Evolutionary conservation across 2,797 vertebrate species (phyloP).

Genomic region (Poecilia gillii): DNA sequence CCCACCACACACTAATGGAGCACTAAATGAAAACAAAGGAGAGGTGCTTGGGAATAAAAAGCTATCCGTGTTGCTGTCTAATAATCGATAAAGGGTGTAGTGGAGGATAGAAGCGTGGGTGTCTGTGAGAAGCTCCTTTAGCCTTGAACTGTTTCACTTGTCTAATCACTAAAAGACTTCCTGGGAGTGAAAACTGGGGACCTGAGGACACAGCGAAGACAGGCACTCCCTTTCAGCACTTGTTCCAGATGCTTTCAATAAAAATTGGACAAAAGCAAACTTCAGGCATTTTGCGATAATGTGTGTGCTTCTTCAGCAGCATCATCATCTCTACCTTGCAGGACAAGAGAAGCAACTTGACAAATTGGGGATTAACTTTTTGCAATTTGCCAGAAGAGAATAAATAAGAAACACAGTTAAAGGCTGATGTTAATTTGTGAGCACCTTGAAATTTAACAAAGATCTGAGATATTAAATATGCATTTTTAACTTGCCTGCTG

Average conservation of each 20-base stretch:
- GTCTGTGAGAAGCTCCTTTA: slow-evolving; percentile 18
- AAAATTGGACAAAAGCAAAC: slow-evolving; percentile 43
- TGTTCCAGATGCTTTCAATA: slow-evolving; percentile 47
- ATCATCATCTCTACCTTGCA: neutral
- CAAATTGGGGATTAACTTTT: slow-evolving; percentile 14
- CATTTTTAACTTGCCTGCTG: neutral
- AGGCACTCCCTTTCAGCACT: slow-evolving; percentile 36
- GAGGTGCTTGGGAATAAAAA: slow-evolving; percentile 44
- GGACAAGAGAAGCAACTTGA: slow-evolving; percentile 20
- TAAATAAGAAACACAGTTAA: neutral
- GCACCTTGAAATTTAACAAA: neutral
- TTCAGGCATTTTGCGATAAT: neutral
- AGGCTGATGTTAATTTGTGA: slow-evolving; percentile 6
- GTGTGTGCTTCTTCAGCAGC: slow-evolving; percentile 1
- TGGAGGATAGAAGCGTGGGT: slow-evolving; percentile 12
- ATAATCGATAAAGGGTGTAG: slow-evolving; percentile 48
- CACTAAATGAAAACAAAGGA: slow-evolving; percentile 79
- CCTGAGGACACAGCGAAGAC: slow-evolving; percentile 20
- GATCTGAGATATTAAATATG: neutral
- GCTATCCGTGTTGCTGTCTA: slow-evolving; percentile 49
- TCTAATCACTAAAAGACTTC: slow-evolving; percentile 24
- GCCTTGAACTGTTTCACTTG: slow-evolving; percentile 24
- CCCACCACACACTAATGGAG: slow-evolving; percentile 50
- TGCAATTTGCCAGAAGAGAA: slow-evolving; percentile 1
- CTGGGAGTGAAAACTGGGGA: slow-evolving; percentile 15